Evolutionary conservation across 2,113 vertebrate species (phyloP), one percentile per base, ranked within the genome.

Genomic region (Monarcha castaneiventris): DNA sequence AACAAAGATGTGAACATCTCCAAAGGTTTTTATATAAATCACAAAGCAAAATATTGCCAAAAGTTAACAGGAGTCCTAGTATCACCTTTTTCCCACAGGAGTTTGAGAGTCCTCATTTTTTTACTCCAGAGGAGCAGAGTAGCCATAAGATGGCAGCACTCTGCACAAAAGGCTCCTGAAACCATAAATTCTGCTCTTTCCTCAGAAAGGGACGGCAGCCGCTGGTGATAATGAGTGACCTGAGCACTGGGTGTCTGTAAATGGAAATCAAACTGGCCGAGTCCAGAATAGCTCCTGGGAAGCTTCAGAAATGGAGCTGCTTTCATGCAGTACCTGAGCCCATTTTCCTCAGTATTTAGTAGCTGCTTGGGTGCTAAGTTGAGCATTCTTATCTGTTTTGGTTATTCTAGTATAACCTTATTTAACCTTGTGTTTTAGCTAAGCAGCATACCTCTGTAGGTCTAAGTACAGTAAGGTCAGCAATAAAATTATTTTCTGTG

Each of bases 111-210:
- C 18, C 3, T 29, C 7, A 7, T n/a, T 78, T 77, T 56, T 39
- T 20, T 23, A 2, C 21, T 68, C 49, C 81, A n/a, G 64, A 61
- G 10, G 2, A 80, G 25, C 49, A 20, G 23, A 56, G 48, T 13
- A 80, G 56, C 93, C 97, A 25, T 89, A 29, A 95, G 96, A 95
- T 95, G 96, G 96, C 96, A 97, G 96, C 85, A 94, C 93, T 27
- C 63, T 54, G 73, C 82, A 46, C 58, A 32, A 48, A 72, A 35
- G 52, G 23, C 64, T 84, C n/a, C 62, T 6, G 16, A 68, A 68
- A 16, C 16, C 59, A 15, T 5, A 22, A 89, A 72, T 61, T 33
- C 30, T 33, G 10, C 7, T 56, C 20, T 77, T 39, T 69, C 30
- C 49, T 27, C 59, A 14, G 10, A 21, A 41, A 16, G 25, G 61